Conservation (phyloP, 2,113 vertebrate species). For the Cynoglossus semilaevis region DNA sequence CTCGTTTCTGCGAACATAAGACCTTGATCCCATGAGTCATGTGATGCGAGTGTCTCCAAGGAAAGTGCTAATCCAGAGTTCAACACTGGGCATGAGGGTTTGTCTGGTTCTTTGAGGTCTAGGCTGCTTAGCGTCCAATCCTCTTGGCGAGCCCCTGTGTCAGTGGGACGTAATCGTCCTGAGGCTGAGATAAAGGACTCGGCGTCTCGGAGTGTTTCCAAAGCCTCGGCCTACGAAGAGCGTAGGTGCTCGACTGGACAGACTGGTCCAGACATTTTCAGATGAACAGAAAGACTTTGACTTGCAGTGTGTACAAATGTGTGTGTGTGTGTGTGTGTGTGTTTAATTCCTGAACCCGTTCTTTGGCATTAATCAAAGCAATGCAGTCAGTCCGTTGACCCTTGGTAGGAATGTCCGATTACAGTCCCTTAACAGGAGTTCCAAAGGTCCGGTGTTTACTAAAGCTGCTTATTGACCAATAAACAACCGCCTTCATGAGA, state of each 20-base stretch:
- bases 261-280: constrained; percentile 32
- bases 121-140: constrained; percentile 76
- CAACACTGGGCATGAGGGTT: constrained; percentile 58
- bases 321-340: constrained; percentile 2
- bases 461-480: not conserved
- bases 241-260: constrained; percentile 47
- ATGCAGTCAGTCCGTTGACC: no score
- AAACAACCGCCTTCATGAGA: not conserved
- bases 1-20: constrained; percentile 53
- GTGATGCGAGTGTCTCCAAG: constrained; percentile 54
- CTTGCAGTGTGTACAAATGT: constrained; percentile 2
- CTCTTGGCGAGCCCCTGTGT: constrained; percentile 66
- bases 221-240: constrained; percentile 27
- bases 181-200: constrained; percentile 55
- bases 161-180: constrained; percentile 65
- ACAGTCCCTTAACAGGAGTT: constrained; percentile 5
- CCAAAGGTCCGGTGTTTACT: constrained; percentile 17
- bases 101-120: constrained; percentile 75
- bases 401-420: constrained; percentile 7
- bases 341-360: not conserved
- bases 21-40: constrained; percentile 62
- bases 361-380: no score
- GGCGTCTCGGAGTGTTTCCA: constrained; percentile 19
- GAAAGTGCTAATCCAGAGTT: constrained; percentile 65
- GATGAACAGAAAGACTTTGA: constrained; percentile 27